Conservation (phyloP, 92 coral and sea anemone genomes). For the Pocillopora grandis region DNA sequence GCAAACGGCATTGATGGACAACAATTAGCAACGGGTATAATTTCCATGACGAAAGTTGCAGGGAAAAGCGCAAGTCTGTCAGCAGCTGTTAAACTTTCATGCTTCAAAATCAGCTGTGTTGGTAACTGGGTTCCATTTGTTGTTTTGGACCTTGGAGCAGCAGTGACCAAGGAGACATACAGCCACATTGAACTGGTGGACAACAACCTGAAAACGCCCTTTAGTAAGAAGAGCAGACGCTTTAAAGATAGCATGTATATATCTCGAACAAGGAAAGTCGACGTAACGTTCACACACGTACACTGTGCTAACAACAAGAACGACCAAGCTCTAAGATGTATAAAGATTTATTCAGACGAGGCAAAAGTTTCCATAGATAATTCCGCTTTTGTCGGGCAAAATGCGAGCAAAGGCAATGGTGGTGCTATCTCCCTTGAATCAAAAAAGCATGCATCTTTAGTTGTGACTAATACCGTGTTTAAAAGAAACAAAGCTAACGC, state of each 20-base stretch:
- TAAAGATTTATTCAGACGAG: conserved; percentile 17
- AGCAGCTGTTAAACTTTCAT: neutral
- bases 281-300: neutral
- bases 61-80: neutral
- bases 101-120: conserved; percentile 12
- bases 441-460: neutral
- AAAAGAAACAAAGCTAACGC: conserved; percentile 24
- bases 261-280: conserved; percentile 12
- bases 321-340: conserved; percentile 17
- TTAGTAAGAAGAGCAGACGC: neutral
- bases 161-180: conserved; percentile 23
- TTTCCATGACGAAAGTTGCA: conserved; percentile 15
- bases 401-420: conserved; percentile 13
- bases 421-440: conserved; percentile 29
- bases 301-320: conserved; percentile 35
- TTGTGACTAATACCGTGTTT: conserved; percentile 20
- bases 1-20: conserved; percentile 19
- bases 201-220: conserved; percentile 6
- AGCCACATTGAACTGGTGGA: conserved; percentile 7
- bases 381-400: conserved; percentile 29
- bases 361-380: conserved; percentile 19
- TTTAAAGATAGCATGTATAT: conserved; percentile 18
- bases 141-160: conserved; percentile 1
- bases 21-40: neutral
- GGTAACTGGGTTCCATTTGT: conserved; percentile 24